Evolutionary conservation across 2,113 vertebrate genomes (phyloP).

Genomic region (Aramus guarauna): DNA sequence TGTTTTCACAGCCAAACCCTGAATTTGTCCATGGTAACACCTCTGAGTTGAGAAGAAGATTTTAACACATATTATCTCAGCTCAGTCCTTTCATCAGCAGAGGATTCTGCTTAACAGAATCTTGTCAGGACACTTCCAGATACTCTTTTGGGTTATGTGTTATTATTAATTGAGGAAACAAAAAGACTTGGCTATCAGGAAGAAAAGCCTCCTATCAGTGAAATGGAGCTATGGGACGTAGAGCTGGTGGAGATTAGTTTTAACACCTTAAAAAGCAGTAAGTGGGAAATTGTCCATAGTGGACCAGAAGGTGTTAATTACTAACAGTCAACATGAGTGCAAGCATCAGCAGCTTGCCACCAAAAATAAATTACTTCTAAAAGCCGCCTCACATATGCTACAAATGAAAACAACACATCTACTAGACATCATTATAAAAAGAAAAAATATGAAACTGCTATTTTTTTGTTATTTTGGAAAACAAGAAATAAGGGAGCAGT

Average conservation of each 20-base stretch:
- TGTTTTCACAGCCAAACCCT: slow-evolving; percentile 3
- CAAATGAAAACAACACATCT: slow-evolving; percentile 33
- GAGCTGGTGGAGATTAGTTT: slow-evolving; percentile 11
- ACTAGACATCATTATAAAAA: background rate
- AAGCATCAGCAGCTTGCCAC: slow-evolving; percentile 14
- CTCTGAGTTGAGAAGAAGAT: background rate
- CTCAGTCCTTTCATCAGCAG: background rate
- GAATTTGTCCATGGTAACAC: background rate
- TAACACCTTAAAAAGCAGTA: slow-evolving; percentile 42
- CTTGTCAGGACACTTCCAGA: background rate
- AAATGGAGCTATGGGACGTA: background rate
- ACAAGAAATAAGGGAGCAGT: background rate
- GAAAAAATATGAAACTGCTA: background rate
- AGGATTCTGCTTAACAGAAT: background rate
- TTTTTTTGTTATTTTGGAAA: slow-evolving; percentile 3
- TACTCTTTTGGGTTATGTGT: background rate
- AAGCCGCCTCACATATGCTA: slow-evolving; percentile 11
- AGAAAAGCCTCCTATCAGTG: background rate
- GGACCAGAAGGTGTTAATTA: slow-evolving; percentile 55
- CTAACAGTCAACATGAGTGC: background rate
- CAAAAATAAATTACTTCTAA: slow-evolving; percentile 42
- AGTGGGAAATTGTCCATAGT: slow-evolving; percentile 4
- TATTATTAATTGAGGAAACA: background rate
- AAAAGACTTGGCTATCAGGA: background rate
- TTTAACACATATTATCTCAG: background rate